Evolutionary conservation across 1,140 invertebrate genomes (phyloP), one percentile per base, ranked within the genome.

Genomic region (Sminthurides bifidus): DNA sequence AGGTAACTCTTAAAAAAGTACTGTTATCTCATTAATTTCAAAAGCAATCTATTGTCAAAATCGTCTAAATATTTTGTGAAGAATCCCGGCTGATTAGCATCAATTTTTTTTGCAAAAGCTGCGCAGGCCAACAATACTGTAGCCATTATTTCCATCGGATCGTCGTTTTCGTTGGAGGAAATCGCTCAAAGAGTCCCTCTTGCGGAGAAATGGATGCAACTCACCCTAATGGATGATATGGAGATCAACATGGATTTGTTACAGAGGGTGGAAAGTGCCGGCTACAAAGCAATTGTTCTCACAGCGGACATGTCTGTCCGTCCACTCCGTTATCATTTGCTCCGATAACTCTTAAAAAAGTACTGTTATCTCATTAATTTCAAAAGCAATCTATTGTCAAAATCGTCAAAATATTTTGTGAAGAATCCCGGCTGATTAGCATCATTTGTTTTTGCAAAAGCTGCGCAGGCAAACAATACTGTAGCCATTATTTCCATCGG

Each of bases 291-390:
- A 45, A 40, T 45, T 35, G 3, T 19, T 55, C 4, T 21, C 82
- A 21, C 72, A 89, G 44, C 74, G 82, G 31, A 80, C 80, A 0
- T 90, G 95, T 72, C 70, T 83, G 1, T 77, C 19, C 29, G 54
- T 30, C 1, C 37, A 23, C 4, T n/a, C 44, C 3, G 23, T 48
- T 12, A 1, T 44, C 30, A 31, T 33, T 33, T 24, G 12, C 14
- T n/a, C 38, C 35, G 75, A 73, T 6, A 75, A 73, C 51, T 71
- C 87, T 43, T 88, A 92, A 64, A 89, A 93, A 2, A 27, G 49
- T 26, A 41, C 35, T 31, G 17, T 40, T 40, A 68, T 68, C 4
- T 61, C 69, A 12, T 72, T 74, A 65, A 74, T 71, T 21, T 62
- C 73, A 29, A 74, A 70, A 51, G 76, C 75, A 15, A 19, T 19